Percentiles rank a stretch among this genome's conserved stretches.
These are phyloP conservation scores for Tichodroma muraria DNA, from an alignment of 2,113 vertebrate genomes.

Conservation along the genomic window DNA sequence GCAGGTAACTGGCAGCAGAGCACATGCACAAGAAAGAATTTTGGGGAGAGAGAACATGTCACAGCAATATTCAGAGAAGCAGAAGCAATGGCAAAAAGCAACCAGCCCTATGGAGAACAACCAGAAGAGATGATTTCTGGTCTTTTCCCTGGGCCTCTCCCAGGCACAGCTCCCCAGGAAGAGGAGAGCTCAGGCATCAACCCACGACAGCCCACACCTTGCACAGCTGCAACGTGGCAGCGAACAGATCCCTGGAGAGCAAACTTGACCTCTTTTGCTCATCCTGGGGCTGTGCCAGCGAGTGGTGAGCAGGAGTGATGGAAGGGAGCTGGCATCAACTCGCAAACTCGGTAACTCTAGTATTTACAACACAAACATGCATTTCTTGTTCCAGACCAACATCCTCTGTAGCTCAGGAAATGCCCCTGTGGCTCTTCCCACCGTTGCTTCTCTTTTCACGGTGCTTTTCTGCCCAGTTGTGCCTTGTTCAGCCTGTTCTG, in stretches of 20 bases:
- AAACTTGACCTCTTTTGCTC: neutral
- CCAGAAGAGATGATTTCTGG: neutral
- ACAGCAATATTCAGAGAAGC: neutral
- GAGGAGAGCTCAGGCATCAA: neutral
- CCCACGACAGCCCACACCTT: rapidly evolving
- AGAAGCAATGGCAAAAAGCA: neutral
- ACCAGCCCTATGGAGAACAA: neutral
- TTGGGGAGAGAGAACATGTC: neutral
- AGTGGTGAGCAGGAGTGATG: neutral
- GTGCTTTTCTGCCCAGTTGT: neutral
- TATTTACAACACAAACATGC: neutral
- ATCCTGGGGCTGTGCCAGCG: neutral
- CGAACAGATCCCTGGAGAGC: neutral
- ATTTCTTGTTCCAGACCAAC: neutral
- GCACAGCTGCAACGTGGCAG: neutral
- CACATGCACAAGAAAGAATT: neutral
- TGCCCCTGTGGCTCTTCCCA: neutral
- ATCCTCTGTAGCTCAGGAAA: neutral
- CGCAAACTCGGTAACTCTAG: neutral
- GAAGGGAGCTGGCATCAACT: neutral
- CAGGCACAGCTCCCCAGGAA: neutral
- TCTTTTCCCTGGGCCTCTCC: neutral
- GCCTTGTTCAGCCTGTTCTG: neutral
- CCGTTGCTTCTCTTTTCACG: neutral
- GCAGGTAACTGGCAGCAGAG: neutral